Percentiles rank a stretch among this genome's conserved stretches.
Evolutionary conservation across 1,140 invertebrate species (phyloP).

Genomic region (Alviniconcha marisindica): DNA sequence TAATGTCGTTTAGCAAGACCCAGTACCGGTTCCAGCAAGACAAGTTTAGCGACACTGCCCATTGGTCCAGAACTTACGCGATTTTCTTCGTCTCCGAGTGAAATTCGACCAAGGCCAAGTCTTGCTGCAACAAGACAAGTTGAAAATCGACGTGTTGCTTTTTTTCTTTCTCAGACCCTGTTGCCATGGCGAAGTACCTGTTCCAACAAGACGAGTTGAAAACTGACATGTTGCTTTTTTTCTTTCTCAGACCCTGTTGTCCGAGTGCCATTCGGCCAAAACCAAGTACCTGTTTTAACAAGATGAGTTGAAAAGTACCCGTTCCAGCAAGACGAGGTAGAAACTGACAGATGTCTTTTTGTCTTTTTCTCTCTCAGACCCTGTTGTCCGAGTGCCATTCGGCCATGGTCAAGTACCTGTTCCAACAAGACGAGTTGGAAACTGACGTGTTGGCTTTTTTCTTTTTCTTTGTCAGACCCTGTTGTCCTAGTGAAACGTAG

Average conservation of each 20-base stretch:
- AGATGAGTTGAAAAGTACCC: conserved; percentile 99
- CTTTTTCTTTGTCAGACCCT: no score
- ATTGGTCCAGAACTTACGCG: no score
- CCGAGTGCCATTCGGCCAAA: conserved; percentile 97
- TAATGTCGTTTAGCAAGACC: no score
- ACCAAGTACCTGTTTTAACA: conserved; percentile 99
- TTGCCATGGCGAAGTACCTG: conserved; percentile 96
- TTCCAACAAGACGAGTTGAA: conserved; percentile 99
- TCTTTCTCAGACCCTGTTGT: conserved; percentile 89
- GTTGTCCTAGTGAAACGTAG: no score
- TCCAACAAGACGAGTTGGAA: conserved; percentile 99
- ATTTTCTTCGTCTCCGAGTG: no score
- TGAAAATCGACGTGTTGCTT: no score
- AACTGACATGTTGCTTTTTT: no score
- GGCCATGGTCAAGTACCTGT: conserved; percentile 98
- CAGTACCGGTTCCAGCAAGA: conserved; percentile 99
- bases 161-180: no score
- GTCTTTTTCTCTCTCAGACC: no score
- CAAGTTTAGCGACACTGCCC: conserved; percentile 95
- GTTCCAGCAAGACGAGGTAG: conserved; percentile 99
- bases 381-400: conserved; percentile 97
- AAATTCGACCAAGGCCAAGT: no score
- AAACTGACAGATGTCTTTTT: conserved; percentile 72
- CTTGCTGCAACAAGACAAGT: no score
- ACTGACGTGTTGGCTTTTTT: no score